These are phyloP conservation scores for Anseranas semipalmata DNA, from an alignment of 2,113 vertebrate species.

Conservation along the genomic window DNA sequence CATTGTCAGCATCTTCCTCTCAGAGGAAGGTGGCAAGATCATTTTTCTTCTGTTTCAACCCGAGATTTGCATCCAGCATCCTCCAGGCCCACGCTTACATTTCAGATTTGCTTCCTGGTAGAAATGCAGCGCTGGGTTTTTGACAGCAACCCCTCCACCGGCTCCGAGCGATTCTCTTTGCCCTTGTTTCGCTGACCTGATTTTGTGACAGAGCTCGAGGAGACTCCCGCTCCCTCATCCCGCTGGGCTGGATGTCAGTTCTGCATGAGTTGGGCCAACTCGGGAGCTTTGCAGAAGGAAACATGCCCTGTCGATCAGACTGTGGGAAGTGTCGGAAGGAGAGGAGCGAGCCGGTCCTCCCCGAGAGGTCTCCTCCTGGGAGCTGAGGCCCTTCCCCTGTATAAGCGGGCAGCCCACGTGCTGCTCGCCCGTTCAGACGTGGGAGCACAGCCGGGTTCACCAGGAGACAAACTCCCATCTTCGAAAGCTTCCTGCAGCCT, in stretches of 20 bases:
- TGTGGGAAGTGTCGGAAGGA: not conserved
- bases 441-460: not conserved
- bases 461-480: not conserved
- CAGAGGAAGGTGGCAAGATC: not conserved
- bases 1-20: rapidly evolving
- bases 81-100: not conserved
- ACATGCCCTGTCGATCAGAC: not conserved
- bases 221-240: not conserved
- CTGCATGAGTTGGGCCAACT: not conserved
- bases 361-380: not conserved
- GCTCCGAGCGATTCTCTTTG: not conserved
- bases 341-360: rapidly evolving
- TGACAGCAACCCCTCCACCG: not conserved
- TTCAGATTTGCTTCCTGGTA: not conserved
- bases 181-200: not conserved
- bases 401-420: not conserved
- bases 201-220: not conserved
- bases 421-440: not conserved
- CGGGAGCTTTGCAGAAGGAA: not conserved
- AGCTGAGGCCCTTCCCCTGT: not conserved
- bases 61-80: not conserved
- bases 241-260: conserved; percentile 17
- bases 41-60: not conserved
- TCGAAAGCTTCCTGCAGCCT: not conserved
- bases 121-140: not conserved